Evolutionary conservation across 2,888 invertebrate species (phyloP).

Genomic region (Metalampra italica): DNA sequence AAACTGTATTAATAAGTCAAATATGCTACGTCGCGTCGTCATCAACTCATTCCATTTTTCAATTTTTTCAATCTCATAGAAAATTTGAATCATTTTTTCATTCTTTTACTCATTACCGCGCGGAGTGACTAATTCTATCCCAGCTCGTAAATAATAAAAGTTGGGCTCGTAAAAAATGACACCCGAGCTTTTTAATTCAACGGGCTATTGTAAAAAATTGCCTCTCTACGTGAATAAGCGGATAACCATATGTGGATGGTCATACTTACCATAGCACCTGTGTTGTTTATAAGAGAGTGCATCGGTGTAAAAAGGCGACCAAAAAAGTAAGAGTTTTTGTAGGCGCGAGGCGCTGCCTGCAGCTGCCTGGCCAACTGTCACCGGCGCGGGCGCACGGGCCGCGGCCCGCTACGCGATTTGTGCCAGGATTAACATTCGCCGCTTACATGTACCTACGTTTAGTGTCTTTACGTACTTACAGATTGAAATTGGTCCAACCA

Average conservation of each 20-base stretch:
- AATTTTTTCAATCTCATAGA: no score
- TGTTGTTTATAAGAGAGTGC: constrained; percentile 77
- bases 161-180: constrained; percentile 17
- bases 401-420: constrained; percentile 51
- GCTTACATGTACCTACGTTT: constrained; percentile 39
- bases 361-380: constrained; percentile 75
- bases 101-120: neutral
- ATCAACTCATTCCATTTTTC: no score
- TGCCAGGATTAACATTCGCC: constrained; percentile 50
- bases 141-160: constrained; percentile 1
- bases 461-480: no score
- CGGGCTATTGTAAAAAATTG: constrained; percentile 52
- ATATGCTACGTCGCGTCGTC: no score
- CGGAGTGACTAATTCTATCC: neutral
- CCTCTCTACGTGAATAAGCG: constrained; percentile 50
- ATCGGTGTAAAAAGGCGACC: constrained; percentile 68
- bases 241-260: constrained; percentile 74
- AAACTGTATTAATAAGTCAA: no score
- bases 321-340: constrained; percentile 75
- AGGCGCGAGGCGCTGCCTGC: constrained; percentile 66
- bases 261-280: constrained; percentile 73
- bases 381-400: constrained; percentile 22
- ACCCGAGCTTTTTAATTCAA: constrained; percentile 37
- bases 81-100: neutral
- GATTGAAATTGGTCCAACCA: no score